Base-by-base conservation (phyloP, 1,140 invertebrate species). In the Megalopta genalis region DNA sequence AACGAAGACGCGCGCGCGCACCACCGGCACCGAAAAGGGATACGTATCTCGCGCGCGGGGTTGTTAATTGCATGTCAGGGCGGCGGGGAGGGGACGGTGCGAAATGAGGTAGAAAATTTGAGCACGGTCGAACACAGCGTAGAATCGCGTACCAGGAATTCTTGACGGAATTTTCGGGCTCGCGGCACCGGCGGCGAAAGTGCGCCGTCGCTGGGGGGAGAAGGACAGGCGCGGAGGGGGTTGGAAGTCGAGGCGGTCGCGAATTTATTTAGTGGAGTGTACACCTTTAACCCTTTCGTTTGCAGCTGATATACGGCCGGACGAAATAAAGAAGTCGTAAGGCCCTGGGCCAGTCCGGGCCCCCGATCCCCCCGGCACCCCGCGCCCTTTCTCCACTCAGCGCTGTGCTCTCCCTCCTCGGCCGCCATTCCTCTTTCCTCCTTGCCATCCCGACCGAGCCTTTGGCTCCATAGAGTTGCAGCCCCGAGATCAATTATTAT, bases 251-350 rank as follows among this genome's bases (percentile, higher is more conserved):
- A 71, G 52, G 71, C 54, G 80, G 63, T 78, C 73, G 67, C 82
- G 68, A 77, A 87, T 87, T 86, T 87, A 86, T 85, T 83, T 77
- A 82, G 77, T 77, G 81, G 80, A 88, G 78, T 80, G 74, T 83
- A 80, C 80, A 87, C 83, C 83, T 81, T 87, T 87, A 82, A 81
- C 80, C 68, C 77, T 86, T 84, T 86, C 86, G 75, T 88, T 87
- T 87, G 77, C 77, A 67, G 62, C 80, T 88, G 87, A 88, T 88
- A 88, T 88, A 88, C 77, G 81, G 39, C 74, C 81, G 59, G 79
- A 72, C 81, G 80, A 88, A 88, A 88, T 88, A 88, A 88, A 88
- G 81, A 87, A 88, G 83, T 88, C 74, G 81, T 87, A 88, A 87
- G 85, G 81, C 80, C 82, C 86, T 57, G 80, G 80, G 75, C 86